Percentiles rank a stretch among this genome's conserved stretches.
These are phyloP conservation scores for Adelosebastes latens DNA, from an alignment of 2,797 vertebrate genomes.

Conservation along the genomic window DNA sequence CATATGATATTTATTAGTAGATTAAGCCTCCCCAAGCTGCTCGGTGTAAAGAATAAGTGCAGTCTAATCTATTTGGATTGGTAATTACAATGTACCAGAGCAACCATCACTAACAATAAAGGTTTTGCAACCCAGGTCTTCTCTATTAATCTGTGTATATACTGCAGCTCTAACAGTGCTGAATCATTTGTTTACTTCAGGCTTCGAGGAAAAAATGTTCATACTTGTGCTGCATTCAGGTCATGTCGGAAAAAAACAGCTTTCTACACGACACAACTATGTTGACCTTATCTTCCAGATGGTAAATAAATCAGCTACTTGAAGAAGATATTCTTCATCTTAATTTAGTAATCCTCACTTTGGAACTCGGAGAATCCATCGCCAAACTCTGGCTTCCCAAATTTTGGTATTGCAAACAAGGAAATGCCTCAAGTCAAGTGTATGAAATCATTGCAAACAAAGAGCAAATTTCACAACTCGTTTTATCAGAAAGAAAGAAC, in stretches of 20 bases:
- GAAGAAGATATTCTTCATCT: not conserved
- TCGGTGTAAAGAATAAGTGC: not conserved
- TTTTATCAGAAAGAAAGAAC: not conserved
- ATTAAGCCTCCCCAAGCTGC: not conserved
- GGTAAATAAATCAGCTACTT: not conserved
- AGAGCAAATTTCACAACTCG: not conserved
- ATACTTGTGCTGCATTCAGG: conserved; percentile 35
- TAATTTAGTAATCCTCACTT: not conserved
- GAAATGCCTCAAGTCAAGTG: not conserved
- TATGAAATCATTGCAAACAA: not conserved
- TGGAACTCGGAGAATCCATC: not conserved
- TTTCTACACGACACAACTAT: not conserved
- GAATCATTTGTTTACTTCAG: conserved; percentile 58
- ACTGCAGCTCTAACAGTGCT: conserved; percentile 13
- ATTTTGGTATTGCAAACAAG: not conserved
- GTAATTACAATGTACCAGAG: not conserved
- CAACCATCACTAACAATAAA: not conserved
- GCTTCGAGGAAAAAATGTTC: conserved; percentile 29
- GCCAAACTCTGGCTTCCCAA: not conserved
- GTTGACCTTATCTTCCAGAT: not conserved
- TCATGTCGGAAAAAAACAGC: not conserved
- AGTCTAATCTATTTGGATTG: not conserved
- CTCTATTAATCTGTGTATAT: not conserved
- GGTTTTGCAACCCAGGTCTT: not conserved
- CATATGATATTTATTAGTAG: not conserved